A percentile compares a stretch with the other conserved stretches of the same genome.
Evolutionary conservation across 2,113 vertebrate genomes (phyloP).

Genomic region (Gymnarchus niloticus): DNA sequence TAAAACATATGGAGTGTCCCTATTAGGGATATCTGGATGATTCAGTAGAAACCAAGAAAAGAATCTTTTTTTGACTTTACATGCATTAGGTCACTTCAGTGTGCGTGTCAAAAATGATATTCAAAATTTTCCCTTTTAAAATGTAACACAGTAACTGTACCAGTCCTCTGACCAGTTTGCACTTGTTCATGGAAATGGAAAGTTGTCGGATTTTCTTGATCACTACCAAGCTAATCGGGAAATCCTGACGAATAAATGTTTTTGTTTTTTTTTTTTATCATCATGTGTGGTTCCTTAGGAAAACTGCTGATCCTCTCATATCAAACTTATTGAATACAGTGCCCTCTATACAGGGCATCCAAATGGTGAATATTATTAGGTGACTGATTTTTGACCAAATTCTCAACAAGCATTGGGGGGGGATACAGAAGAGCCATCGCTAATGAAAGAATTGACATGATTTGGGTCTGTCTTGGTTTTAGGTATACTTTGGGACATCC

Average conservation of each 20-base stretch:
- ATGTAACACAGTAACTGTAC: too few species aligned
- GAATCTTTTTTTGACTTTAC: neutral
- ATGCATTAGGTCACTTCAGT: neutral
- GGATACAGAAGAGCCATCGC: too few species aligned
- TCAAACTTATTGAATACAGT: too few species aligned
- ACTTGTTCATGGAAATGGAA: too few species aligned
- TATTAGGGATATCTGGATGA: neutral
- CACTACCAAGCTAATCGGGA: neutral
- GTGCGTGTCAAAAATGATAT: neutral
- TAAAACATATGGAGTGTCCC: neutral
- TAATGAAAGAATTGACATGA: neutral
- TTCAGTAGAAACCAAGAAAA: neutral
- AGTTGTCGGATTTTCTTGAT: too few species aligned
- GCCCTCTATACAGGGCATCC: neutral
- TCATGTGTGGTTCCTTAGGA: neutral
- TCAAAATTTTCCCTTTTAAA: too few species aligned
- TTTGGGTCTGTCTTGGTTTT: neutral
- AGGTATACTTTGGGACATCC: conserved; percentile 98
- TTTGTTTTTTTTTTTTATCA: neutral
- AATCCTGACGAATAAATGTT: neutral
- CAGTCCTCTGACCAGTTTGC: too few species aligned
- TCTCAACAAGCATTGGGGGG: too few species aligned
- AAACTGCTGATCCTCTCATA: neutral
- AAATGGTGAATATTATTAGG: neutral
- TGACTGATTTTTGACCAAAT: too few species aligned